These are phyloP conservation scores for Micrastur ruficollis DNA, from an alignment of 2,797 vertebrate species.

Conservation along the genomic window DNA sequence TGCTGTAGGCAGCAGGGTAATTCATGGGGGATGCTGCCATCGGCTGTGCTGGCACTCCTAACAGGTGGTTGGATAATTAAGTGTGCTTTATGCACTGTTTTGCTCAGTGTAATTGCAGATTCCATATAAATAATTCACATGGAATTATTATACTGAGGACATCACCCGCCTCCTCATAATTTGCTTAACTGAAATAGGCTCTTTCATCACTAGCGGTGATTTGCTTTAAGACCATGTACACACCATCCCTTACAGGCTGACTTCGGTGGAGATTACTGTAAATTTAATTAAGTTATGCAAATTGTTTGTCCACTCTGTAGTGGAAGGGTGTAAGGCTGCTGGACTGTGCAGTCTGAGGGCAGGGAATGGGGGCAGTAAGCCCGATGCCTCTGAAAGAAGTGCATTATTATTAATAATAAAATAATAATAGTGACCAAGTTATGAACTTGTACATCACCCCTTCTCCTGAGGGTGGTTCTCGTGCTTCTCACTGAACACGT, in stretches of 20 bases:
- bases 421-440: accelerated
- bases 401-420: background rate
- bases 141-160: constrained; percentile 79
- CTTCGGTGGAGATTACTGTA: constrained; percentile 19
- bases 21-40: background rate
- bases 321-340: constrained; percentile 17
- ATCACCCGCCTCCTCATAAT: constrained; percentile 74
- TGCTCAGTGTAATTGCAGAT: constrained; percentile 78
- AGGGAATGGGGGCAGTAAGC: background rate
- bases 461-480: background rate
- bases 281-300: constrained; percentile 67
- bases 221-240: constrained; percentile 65
- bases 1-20: background rate
- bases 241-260: constrained; percentile 49
- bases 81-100: constrained; percentile 79
- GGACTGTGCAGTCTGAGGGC: background rate
- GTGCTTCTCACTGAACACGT: accelerated
- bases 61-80: constrained; percentile 83
- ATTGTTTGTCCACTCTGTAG: constrained; percentile 26
- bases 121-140: constrained; percentile 83
- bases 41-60: constrained; percentile 62
- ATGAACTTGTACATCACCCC: accelerated
- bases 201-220: constrained; percentile 71
- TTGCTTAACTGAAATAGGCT: constrained; percentile 77
- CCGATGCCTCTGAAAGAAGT: background rate